Evolutionary conservation across 2,113 vertebrate genomes (phyloP).

Genomic region (Anolis sagrei): DNA sequence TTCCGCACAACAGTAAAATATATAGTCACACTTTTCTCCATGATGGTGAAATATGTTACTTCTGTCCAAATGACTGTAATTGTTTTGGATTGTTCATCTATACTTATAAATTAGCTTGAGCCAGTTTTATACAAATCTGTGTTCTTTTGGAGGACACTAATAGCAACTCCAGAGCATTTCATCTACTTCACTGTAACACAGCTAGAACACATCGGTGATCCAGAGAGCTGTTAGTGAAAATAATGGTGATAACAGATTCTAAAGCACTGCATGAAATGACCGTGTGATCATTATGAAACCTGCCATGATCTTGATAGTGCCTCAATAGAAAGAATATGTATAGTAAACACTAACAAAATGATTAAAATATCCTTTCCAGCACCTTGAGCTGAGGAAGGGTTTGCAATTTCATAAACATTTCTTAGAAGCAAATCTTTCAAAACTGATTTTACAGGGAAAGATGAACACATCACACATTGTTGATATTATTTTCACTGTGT

Average conservation of each 20-base stretch:
- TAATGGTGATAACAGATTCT: neutral
- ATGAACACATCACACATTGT: conserved; percentile 13
- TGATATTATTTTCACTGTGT: neutral
- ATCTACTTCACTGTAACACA: neutral
- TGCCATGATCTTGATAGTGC: conserved; percentile 31
- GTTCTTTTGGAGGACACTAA: neutral
- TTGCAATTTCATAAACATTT: conserved; percentile 27
- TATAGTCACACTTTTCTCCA: neutral
- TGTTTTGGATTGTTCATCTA: neutral
- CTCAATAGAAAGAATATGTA: neutral
- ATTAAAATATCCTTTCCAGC: conserved; percentile 42
- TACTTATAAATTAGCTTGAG: neutral
- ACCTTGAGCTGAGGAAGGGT: conserved; percentile 6
- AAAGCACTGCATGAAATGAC: conserved; percentile 11
- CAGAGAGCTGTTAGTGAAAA: conserved; percentile 1
- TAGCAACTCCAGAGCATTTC: neutral
- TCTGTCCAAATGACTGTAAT: neutral
- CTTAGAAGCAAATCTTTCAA: conserved; percentile 25
- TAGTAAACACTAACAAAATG: conserved; percentile 21
- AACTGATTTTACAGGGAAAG: conserved; percentile 21
- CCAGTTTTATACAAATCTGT: neutral
- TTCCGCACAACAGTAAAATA: too few species aligned
- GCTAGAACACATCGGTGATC: neutral
- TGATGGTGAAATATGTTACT: neutral
- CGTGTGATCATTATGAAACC: neutral